Conservation (phyloP, 2,113 vertebrate species). For the Thamnophis sirtalis region DNA sequence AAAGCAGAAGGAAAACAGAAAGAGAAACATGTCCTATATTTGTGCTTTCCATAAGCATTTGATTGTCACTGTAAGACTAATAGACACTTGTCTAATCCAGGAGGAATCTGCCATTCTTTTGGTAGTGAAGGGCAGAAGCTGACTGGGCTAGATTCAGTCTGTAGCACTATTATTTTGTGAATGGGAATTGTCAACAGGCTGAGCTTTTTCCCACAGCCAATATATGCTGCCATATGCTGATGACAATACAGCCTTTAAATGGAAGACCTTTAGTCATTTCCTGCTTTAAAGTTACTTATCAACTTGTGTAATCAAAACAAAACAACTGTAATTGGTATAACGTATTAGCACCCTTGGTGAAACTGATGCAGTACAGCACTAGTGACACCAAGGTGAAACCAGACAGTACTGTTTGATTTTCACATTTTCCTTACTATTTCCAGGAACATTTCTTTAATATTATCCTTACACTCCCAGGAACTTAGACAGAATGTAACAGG, state of each 20-base stretch:
- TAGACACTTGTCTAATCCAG: background rate
- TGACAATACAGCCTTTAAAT: background rate
- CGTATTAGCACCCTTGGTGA: background rate
- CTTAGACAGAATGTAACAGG: background rate
- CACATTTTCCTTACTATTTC: background rate
- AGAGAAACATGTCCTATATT: background rate
- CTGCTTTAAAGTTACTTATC: background rate
- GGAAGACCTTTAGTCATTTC: background rate
- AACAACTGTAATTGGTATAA: background rate
- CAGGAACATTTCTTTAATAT: background rate
- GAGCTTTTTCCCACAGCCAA: background rate
- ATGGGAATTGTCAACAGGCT: background rate
- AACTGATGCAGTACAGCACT: background rate
- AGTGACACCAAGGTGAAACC: background rate
- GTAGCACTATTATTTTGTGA: background rate
- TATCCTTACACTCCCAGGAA: background rate
- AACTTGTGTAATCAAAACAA: background rate
- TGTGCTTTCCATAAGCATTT: background rate
- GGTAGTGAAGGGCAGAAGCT: background rate
- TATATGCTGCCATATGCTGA: background rate
- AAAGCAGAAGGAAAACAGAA: background rate
- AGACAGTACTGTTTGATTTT: background rate
- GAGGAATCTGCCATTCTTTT: background rate
- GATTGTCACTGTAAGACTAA: background rate
- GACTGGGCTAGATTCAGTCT: background rate